Evolutionary conservation across 2,797 vertebrate genomes (phyloP), one percentile per base, ranked within the genome.

Genomic region (Tenualosa ilisha): DNA sequence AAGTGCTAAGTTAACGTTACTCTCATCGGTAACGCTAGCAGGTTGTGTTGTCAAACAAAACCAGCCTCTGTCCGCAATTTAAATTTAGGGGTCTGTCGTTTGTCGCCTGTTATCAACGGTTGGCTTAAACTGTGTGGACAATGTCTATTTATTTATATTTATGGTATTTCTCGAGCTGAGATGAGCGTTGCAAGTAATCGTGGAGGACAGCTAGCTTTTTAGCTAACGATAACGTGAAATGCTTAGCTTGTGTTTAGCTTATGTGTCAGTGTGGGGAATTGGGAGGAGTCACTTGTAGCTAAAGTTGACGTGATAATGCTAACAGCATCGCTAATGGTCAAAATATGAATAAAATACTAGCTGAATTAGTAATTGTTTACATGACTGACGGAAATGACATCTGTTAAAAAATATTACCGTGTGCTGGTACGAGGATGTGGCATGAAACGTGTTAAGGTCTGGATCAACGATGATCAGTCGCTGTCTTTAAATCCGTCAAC

Each of bases 1-100:
- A 68, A 75, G 68, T 75, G 90, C 88, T 89, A 90, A 88, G 26
- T 68, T 75, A 75, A 90, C 87, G 63, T 31, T 75, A 75, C 68
- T 15, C 20, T 43, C 68, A 43, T 75, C 68, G 37, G 37, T 43
- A 37, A 75, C 15, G 68, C 37, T 75, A 75, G 68, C 68, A 13
- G 15, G 31, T 17, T 75, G 68, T 75, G 68, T 75, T 75, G 68
- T 75, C 37, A 75, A 75, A 75, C 68, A 75, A 75, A 43, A 40
- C 31, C 15, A 43, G 37, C 15, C 37, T 7, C 3, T 43, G 15
- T 75, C 68, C 68, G 3, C 37, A 17, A 43, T 43, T 31, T 72
- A 40, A 72, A 31, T 40, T 5, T 5, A 37, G 8, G 26, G 65
- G 31, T 13, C n/a, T 40, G 1, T 17, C 13, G 31, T 43, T 75